Base-by-base conservation (phyloP, 2,888 invertebrate species). In the Heliothis peltigera region DNA sequence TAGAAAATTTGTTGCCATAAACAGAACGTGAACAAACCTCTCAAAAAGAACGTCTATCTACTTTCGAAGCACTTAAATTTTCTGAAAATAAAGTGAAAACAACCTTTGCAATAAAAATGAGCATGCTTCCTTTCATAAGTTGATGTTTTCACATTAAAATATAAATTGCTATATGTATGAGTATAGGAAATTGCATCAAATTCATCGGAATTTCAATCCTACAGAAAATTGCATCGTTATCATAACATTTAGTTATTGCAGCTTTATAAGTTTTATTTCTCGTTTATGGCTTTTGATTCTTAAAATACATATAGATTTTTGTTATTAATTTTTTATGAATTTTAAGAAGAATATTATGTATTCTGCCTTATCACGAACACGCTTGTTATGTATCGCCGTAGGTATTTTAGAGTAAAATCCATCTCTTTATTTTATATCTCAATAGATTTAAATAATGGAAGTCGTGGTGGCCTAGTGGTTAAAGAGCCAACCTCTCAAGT, bases 121-220 rank as follows among this genome's bases (percentile, higher is more conserved):
- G 10, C 39, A 39, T n/a, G n/a, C n/a, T 39, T 39, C 39, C 39
- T 39, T n/a, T 39, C n/a, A 39, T n/a, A n/a, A 39, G n/a, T n/a
- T 39, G 39, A 39, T n/a, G 39, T 39, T 39, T n/a, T 39, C 39
- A 39, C 39, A 39, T 39, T 39, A 39, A 39, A 39, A 39, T 39
- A 39, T 15, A n/a, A 39, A 39, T 39, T 39, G 39, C 39, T 39
- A 39, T 39, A 39, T 39, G 15, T 39, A 39, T 39, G 39, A 39
- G 39, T 15, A 15, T 15, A 15, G 15, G 12, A 15, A 15, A 35
- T 15, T 35, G 15, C 35, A 35, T 35, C 35, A 35, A 35, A 35
- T 35, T 35, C 35, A 35, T 15, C 15, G 35, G 35, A 35, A 35
- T 35, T 10, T 28, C 7, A 35, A 15, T 35, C 15, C 35, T 15